These are phyloP conservation scores for Toxotes lorentzi DNA, from an alignment of 2,797 vertebrate genomes.

Conservation along the genomic window DNA sequence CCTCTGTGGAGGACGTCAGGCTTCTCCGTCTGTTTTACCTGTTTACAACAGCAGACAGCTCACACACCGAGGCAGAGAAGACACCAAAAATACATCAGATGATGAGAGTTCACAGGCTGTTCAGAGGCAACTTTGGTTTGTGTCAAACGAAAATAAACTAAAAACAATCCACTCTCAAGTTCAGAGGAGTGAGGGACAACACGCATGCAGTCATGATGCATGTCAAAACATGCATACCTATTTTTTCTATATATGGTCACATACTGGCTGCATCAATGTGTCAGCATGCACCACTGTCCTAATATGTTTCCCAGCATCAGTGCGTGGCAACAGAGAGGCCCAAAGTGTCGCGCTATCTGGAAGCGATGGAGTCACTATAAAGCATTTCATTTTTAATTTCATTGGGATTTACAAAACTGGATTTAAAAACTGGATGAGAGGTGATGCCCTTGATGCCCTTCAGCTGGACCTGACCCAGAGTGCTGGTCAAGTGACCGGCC, in stretches of 20 bases:
- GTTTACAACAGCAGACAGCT: neutral
- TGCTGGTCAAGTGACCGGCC: slow-evolving; percentile 54
- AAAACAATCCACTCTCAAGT: neutral
- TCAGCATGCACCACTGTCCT: no score
- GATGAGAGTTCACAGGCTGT: neutral
- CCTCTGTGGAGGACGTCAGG: neutral
- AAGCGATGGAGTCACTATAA: neutral
- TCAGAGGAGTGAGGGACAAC: neutral
- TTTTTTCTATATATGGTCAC: no score
- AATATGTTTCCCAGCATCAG: no score
- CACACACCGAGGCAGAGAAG: neutral
- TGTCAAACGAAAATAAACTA: no score
- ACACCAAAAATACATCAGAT: slow-evolving; percentile 5
- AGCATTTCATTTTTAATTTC: neutral
- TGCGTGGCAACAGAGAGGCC: no score
- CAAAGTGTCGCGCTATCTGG: neutral
- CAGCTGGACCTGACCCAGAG: slow-evolving; percentile 14
- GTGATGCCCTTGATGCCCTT: slow-evolving; percentile 18
- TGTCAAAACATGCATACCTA: no score
- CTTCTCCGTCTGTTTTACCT: neutral
- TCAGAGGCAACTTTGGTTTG: no score
- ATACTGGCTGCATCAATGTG: no score
- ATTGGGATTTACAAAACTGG: neutral
- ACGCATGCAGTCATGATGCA: no score
- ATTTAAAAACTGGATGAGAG: neutral